Conservation (phyloP, 2,113 vertebrate genomes). For the Phrynosoma platyrhinos region DNA sequence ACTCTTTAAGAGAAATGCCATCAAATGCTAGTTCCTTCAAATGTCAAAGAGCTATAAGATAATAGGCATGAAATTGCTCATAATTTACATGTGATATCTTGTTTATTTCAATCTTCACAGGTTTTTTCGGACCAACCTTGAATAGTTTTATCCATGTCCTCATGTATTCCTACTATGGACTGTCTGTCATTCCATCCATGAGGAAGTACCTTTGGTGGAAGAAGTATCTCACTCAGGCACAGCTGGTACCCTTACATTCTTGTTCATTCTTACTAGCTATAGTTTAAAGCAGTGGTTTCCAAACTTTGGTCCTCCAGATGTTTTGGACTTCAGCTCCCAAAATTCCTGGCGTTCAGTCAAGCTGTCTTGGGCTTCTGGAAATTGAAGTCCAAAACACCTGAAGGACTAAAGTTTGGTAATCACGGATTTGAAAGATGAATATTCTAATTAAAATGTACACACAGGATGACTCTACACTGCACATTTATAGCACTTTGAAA, state of each 20-base stretch:
- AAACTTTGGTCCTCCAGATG: too few relatives aligned
- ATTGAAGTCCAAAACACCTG: too few relatives aligned
- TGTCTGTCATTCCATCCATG: conserved; percentile 89
- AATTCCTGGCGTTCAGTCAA: too few relatives aligned
- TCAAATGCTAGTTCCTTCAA: neutral
- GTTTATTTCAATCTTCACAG: conserved; percentile 64
- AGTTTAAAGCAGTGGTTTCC: neutral
- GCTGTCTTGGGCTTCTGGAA: too few relatives aligned
- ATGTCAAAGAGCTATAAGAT: neutral
- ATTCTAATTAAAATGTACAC: too few relatives aligned
- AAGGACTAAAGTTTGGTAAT: too few relatives aligned
- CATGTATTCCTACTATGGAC: conserved; percentile 90
- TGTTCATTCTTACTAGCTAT: neutral
- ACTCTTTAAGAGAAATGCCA: neutral
- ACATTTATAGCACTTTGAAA: too few relatives aligned
- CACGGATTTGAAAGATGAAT: too few relatives aligned
- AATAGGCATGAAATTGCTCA: neutral
- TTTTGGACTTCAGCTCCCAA: too few relatives aligned
- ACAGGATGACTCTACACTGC: too few relatives aligned
- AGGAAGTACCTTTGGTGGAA: conserved; percentile 92
- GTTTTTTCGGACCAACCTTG: conserved; percentile 89
- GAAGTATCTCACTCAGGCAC: conserved; percentile 90
- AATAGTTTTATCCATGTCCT: conserved; percentile 92
- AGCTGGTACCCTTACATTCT: conserved; percentile 77
- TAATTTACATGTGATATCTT: neutral